Conservation (phyloP, 2,797 vertebrate genomes). For the Capromys pilorides region DNA sequence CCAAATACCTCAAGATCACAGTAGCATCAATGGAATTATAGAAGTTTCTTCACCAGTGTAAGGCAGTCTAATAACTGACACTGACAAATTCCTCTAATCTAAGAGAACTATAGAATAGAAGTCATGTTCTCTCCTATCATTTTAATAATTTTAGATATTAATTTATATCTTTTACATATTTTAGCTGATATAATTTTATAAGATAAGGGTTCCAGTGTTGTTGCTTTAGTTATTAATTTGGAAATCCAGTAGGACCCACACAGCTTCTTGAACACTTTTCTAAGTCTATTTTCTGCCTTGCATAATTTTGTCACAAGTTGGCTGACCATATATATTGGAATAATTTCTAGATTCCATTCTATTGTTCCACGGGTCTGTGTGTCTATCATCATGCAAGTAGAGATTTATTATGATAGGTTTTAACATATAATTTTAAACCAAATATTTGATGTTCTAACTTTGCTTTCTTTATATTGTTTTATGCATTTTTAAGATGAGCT, state of each 20-base stretch:
- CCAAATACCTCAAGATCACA: background rate
- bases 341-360: background rate
- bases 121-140: too few relatives aligned
- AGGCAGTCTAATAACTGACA: background rate
- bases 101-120: background rate
- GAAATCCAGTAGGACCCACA: background rate
- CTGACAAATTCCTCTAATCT: background rate
- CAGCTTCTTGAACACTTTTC: background rate
- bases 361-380: background rate
- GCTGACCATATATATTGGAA: background rate
- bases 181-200: background rate
- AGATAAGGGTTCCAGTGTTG: background rate
- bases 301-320: background rate
- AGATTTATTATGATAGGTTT: background rate
- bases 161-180: background rate
- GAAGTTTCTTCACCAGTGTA: background rate
- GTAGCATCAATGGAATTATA: background rate
- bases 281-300: background rate
- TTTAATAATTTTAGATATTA: background rate
- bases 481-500: background rate
- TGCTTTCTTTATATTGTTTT: background rate
- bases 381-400: background rate
- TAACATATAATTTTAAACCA: background rate
- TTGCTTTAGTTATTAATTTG: background rate
- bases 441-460: background rate